Evolutionary conservation across 2,113 vertebrate genomes (phyloP).

Genomic region (Columba janthina): DNA sequence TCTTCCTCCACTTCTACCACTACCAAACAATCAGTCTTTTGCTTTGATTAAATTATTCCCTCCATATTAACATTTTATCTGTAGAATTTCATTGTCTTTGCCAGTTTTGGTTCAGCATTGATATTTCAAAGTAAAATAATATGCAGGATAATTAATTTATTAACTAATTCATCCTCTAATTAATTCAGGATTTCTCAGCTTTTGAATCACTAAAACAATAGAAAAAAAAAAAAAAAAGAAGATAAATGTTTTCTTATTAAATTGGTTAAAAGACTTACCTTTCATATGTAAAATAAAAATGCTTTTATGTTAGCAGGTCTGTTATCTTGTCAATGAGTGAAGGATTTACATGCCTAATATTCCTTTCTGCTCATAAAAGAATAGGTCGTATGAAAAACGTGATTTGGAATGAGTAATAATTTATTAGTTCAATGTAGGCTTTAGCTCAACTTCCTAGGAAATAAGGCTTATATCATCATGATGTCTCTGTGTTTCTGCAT

Average conservation of each 20-base stretch:
- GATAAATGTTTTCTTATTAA: slow-evolving; percentile 10
- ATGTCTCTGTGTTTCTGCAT: neutral
- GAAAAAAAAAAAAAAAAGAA: neutral
- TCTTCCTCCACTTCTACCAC: neutral
- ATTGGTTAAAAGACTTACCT: slow-evolving; percentile 1
- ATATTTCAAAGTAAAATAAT: slow-evolving; percentile 4
- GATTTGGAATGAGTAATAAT: slow-evolving; percentile 32
- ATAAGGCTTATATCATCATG: neutral
- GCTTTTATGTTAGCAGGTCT: slow-evolving; percentile 41
- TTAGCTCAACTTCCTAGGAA: slow-evolving; percentile 5
- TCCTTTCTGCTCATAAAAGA: slow-evolving; percentile 29
- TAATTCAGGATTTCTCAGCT: slow-evolving; percentile 23
- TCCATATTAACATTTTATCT: neutral
- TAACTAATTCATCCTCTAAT: neutral
- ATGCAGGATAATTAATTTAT: neutral
- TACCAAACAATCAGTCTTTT: neutral
- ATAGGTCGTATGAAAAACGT: slow-evolving; percentile 11
- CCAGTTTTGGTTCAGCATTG: neutral
- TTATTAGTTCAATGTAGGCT: neutral
- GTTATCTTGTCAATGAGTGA: slow-evolving; percentile 53
- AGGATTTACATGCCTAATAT: slow-evolving; percentile 30
- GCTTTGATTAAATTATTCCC: neutral
- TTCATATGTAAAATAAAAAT: slow-evolving; percentile 58
- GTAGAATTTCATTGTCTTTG: neutral
- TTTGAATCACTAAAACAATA: slow-evolving; percentile 48